Evolutionary conservation across 2,797 vertebrate genomes (phyloP).

Genomic region (Yasuhikotakia modesta): DNA sequence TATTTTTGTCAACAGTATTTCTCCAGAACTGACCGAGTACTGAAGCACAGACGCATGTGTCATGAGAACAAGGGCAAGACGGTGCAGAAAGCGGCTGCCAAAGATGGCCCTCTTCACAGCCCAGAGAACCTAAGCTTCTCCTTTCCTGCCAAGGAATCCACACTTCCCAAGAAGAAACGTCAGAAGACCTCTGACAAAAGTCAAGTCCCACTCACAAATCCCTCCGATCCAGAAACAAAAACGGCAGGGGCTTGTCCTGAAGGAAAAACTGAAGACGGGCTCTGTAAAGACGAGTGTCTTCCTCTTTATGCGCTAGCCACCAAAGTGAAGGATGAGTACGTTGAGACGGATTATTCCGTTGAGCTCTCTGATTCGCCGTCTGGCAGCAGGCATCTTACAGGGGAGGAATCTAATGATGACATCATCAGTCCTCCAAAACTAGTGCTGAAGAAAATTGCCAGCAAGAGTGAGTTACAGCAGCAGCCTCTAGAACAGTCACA

Average conservation of each 20-base stretch:
- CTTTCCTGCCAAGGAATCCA: slow-evolving; percentile 88
- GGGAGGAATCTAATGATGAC: slow-evolving; percentile 82
- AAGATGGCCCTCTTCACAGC: slow-evolving; percentile 82
- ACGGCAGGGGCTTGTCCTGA: slow-evolving; percentile 71
- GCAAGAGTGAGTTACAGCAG: slow-evolving; percentile 86
- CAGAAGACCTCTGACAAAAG: slow-evolving; percentile 88
- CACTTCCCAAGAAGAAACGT: slow-evolving; percentile 94
- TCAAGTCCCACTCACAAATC: slow-evolving; percentile 68
- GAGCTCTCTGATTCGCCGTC: slow-evolving; percentile 89
- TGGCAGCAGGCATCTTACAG: slow-evolving; percentile 78
- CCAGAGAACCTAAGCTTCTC: slow-evolving; percentile 82
- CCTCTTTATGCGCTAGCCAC: slow-evolving; percentile 88
- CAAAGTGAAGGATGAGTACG: slow-evolving; percentile 98
- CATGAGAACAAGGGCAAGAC: slow-evolving; percentile 96
- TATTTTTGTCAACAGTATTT: slow-evolving; percentile 83
- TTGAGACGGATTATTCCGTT: slow-evolving; percentile 91
- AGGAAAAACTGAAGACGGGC: slow-evolving; percentile 85
- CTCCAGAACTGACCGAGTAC: slow-evolving; percentile 96
- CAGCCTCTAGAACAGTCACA: slow-evolving; percentile 82
- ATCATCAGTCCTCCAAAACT: slow-evolving; percentile 89
- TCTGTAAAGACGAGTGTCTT: slow-evolving; percentile 86
- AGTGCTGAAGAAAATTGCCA: slow-evolving; percentile 92
- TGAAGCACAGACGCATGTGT: slow-evolving; percentile 99
- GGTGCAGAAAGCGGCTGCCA: slow-evolving; percentile 84
- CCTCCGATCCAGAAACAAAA: slow-evolving; percentile 51